Conservation (phyloP, 1,140 invertebrate genomes). For the Rhopalosiphum padi region DNA sequence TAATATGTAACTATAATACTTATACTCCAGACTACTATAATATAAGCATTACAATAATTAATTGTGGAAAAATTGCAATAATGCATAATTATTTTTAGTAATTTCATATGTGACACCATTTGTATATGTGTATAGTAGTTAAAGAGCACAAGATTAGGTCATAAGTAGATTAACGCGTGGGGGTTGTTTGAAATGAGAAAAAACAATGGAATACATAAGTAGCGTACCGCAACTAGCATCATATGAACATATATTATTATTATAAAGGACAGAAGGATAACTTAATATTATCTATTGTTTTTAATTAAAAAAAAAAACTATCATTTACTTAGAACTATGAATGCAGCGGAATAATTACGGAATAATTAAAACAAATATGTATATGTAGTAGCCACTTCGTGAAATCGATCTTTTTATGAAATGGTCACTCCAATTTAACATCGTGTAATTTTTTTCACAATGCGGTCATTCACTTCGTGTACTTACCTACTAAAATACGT, state of each 20-base stretch:
- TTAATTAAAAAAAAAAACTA: neutral
- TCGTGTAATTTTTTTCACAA: too few species aligned
- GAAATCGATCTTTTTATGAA: too few species aligned
- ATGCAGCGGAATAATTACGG: neutral
- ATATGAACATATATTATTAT: neutral
- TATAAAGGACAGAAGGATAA: neutral
- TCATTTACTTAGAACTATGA: neutral
- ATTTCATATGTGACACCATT: neutral
- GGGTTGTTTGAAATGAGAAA: neutral
- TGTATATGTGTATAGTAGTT: neutral
- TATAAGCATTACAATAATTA: neutral
- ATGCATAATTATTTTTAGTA: neutral
- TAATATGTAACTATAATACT: neutral
- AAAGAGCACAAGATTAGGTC: conserved; percentile 41
- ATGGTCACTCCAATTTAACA: too few species aligned
- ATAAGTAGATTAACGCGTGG: conserved; percentile 23
- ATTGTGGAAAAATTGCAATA: neutral
- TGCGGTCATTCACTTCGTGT: too few species aligned
- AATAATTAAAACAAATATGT: neutral
- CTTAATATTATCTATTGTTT: neutral
- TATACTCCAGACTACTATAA: neutral
- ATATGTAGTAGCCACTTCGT: neutral
- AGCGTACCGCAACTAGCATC: neutral
- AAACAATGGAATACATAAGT: conserved; percentile 33
- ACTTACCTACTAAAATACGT: too few species aligned